A percentile compares a stretch with the other conserved stretches of the same genome.
Conservation (phyloP, 2,113 vertebrate genomes). For the Plecotus auritus region DNA sequence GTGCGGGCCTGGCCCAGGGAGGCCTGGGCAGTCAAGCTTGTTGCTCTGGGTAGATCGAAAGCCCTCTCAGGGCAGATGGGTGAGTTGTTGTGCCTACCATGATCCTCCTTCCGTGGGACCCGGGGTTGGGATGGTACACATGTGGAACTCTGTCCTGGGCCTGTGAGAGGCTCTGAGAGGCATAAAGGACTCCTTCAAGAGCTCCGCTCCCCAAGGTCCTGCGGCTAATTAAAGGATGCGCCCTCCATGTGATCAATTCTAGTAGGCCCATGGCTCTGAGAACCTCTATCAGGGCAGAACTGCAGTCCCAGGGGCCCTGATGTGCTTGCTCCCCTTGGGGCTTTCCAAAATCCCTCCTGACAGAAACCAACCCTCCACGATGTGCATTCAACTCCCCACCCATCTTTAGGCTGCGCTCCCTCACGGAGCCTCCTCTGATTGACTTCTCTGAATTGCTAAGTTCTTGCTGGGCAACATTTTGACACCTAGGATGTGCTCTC, state of each 20-base stretch:
- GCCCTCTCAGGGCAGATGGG: not conserved
- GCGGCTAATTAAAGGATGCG: not conserved
- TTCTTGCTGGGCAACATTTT: not conserved
- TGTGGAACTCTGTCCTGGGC: not conserved
- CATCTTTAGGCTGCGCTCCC: fast-evolving
- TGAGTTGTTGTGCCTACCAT: not conserved
- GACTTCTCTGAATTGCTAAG: not conserved
- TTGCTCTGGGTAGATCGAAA: not conserved
- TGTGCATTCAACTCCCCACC: fast-evolving
- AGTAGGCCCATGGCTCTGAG: not conserved
- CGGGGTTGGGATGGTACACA: fast-evolving
- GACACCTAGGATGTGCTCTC: not conserved
- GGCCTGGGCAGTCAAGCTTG: not conserved
- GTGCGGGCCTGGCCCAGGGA: not conserved
- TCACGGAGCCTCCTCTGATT: not conserved
- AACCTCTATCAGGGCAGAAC: not conserved
- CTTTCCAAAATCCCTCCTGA: not conserved
- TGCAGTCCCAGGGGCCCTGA: not conserved
- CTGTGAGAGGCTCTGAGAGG: not conserved
- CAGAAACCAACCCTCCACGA: not conserved
- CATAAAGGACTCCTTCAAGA: not conserved
- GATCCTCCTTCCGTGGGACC: fast-evolving
- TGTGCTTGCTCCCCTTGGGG: not conserved
- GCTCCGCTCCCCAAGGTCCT: not conserved
- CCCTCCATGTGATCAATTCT: not conserved